Conservation (phyloP, 2,113 vertebrate genomes). For the Amphiprion percula region DNA sequence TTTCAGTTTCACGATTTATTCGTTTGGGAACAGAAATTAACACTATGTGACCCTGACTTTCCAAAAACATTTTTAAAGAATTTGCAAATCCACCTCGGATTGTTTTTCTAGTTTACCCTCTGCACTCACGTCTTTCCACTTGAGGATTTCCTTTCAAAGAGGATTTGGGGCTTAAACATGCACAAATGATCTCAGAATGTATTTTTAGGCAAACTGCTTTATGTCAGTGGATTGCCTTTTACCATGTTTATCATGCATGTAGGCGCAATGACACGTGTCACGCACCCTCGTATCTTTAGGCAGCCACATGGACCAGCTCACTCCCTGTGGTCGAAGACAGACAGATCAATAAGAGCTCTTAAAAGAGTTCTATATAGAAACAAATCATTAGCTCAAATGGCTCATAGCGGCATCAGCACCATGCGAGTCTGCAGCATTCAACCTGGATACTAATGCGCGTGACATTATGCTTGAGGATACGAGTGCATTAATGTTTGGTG, state of each 20-base stretch:
- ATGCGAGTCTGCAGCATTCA: conserved; percentile 36
- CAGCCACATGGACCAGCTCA: conserved; percentile 20
- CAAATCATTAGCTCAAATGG: conserved; percentile 59
- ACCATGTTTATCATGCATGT: conserved; percentile 10
- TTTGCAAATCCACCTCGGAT: conserved; percentile 39
- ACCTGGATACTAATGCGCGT: conserved; percentile 38
- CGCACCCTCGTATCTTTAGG: conserved; percentile 17
- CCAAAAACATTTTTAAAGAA: conserved; percentile 31
- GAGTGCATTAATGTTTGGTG: conserved; percentile 12
- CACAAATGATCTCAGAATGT: conserved; percentile 34
- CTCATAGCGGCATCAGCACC: conserved; percentile 34
- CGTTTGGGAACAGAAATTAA: conserved; percentile 31
- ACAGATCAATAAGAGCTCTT: conserved; percentile 62
- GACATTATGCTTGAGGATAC: conserved; percentile 45
- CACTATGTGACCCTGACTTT: conserved; percentile 20
- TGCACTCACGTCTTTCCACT: conserved; percentile 29
- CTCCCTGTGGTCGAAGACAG: conserved; percentile 19
- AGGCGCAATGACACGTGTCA: background rate
- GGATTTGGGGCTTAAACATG: conserved; percentile 64
- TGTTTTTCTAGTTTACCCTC: conserved; percentile 35
- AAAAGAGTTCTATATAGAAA: conserved; percentile 57
- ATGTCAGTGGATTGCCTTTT: conserved; percentile 1
- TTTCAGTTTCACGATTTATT: conserved; percentile 19
- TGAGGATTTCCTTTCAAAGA: conserved; percentile 62
- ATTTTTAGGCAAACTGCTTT: conserved; percentile 25